A percentile compares a stretch with the other conserved stretches of the same genome.
Evolutionary conservation across 2,113 vertebrate species (phyloP).

Genomic region (Tragelaphus imberbis): DNA sequence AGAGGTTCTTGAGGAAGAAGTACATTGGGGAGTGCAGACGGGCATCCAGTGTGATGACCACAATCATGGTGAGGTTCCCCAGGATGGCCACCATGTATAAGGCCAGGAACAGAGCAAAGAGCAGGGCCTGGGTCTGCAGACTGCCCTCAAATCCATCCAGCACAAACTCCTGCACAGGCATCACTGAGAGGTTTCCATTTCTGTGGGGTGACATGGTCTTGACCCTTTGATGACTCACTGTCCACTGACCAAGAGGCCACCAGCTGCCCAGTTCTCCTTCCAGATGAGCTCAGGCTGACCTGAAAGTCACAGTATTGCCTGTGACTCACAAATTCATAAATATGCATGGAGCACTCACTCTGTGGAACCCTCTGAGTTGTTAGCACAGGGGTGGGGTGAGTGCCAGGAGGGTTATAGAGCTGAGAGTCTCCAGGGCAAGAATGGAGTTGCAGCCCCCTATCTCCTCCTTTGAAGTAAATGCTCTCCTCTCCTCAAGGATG

Average conservation of each 20-base stretch:
- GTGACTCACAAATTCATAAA: neutral
- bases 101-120: neutral
- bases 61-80: too few relatives aligned
- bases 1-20: neutral
- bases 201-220: neutral
- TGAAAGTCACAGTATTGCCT: neutral
- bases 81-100: fast-evolving
- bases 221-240: neutral
- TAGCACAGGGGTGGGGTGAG: neutral
- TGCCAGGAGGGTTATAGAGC: neutral
- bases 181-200: neutral
- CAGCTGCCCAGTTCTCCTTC: neutral
- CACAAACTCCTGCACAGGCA: neutral
- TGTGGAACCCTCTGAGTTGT: neutral
- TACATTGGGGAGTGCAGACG: too few relatives aligned
- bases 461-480: too few relatives aligned
- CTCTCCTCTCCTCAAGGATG: neutral
- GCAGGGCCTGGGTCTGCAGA: neutral
- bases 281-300: neutral
- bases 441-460: neutral
- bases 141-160: neutral
- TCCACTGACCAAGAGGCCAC: neutral
- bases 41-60: too few relatives aligned
- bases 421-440: neutral
- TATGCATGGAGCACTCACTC: neutral